These are phyloP conservation scores for Scaeva pyrastri DNA, from an alignment of 2,888 invertebrate species.

Conservation along the genomic window DNA sequence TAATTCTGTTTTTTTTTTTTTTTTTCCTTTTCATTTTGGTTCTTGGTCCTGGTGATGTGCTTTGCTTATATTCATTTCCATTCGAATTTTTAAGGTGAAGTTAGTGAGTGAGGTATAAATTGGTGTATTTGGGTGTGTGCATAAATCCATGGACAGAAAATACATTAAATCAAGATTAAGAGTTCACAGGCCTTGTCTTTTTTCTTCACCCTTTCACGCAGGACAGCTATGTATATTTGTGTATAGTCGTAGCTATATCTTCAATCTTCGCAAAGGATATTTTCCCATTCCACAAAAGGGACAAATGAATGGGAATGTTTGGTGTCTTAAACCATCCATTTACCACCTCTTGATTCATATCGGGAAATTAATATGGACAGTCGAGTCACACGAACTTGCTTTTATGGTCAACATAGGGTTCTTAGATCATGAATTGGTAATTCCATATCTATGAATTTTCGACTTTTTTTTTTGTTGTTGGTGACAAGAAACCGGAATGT, in stretches of 20 bases:
- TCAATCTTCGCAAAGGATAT: background rate
- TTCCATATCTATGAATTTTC: no score
- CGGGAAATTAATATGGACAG: background rate
- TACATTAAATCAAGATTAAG: constrained; percentile 74
- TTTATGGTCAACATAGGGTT: no score
- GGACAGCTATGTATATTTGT: background rate
- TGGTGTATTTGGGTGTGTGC: background rate
- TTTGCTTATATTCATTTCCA: background rate
- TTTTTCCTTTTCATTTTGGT: no score
- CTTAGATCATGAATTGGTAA: no score
- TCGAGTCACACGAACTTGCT: background rate
- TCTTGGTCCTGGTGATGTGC: background rate
- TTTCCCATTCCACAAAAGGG: background rate
- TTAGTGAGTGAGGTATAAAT: no score
- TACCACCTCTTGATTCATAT: constrained; percentile 27
- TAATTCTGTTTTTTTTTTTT: background rate
- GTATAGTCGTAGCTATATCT: no score
- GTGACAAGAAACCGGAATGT: no score
- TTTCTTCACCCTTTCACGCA: constrained; percentile 47
- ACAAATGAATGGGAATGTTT: constrained; percentile 47
- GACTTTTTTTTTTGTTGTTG: no score
- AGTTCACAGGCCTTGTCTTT: constrained; percentile 51
- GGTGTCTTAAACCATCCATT: constrained; percentile 17
- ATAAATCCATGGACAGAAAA: constrained; percentile 40
- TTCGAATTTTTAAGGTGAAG: constrained; percentile 18